Percentiles rank a stretch among this genome's conserved stretches.
Conservation (phyloP, 1,140 invertebrate species). For the Diorhabda sublineata region DNA sequence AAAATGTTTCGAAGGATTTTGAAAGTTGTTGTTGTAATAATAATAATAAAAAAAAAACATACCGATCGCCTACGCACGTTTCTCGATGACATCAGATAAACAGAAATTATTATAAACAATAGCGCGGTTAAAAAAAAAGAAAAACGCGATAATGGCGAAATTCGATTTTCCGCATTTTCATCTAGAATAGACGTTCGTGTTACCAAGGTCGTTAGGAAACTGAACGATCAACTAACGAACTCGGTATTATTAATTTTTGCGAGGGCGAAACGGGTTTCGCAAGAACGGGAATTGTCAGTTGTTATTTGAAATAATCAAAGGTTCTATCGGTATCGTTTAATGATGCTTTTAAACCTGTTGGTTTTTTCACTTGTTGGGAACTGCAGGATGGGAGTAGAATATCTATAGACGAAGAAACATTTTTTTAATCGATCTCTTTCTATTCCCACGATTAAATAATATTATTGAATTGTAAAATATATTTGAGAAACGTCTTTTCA, state of each 20-base stretch:
- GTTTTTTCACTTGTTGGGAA: not conserved
- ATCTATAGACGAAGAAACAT: not conserved
- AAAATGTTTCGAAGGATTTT: too few species aligned
- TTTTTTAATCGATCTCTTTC: not conserved
- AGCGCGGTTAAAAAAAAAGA: not conserved
- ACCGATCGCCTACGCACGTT: not conserved
- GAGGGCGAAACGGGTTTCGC: constrained; percentile 18
- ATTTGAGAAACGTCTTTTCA: too few species aligned
- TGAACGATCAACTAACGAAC: not conserved
- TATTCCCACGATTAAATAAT: not conserved
- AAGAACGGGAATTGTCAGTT: constrained; percentile 9
- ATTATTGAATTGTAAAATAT: too few species aligned
- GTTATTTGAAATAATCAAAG: not conserved
- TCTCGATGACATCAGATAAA: not conserved
- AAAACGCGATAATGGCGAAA: not conserved
- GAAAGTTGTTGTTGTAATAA: too few species aligned
- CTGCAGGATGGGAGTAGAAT: not conserved
- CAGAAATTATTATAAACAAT: not conserved
- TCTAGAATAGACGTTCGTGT: too few species aligned
- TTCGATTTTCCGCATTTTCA: too few species aligned
- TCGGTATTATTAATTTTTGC: constrained; percentile 14
- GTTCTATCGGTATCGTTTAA: not conserved
- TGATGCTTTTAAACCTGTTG: not conserved
- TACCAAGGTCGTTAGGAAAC: constrained; percentile 14
- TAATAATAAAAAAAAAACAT: not conserved